Base-by-base conservation (phyloP, 2,797 vertebrate genomes). In the Heteromormyrus szaboi region DNA sequence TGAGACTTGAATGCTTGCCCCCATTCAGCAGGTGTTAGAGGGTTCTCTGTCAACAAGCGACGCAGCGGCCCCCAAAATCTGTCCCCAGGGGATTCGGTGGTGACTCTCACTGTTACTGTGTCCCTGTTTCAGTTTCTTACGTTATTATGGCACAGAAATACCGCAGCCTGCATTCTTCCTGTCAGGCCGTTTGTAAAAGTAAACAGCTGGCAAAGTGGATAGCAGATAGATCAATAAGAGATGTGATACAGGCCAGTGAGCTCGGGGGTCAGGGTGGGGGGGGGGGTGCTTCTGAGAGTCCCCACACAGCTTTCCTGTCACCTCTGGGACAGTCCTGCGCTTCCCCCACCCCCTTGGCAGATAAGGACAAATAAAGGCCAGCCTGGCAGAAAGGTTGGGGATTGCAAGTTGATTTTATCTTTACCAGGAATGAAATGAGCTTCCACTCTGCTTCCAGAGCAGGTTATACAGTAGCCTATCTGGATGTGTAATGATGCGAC, bases 321-420 rank as follows among this genome's bases (percentile, higher is more conserved):
- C 68, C 68, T 19, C 33, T 41, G 14, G 68, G 68, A 76, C 33
- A 41, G 68, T 76, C 29, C 33, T 2, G 25, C 25, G 0, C 65
- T 25, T 11, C 62, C 22, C 62, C 22, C 12, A 2, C 5, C 29
- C 76, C 37, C 19, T 46, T 48, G 41, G 37, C 37, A 81, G 76
- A 79, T 37, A 33, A 37, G 72, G 72, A 83, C 79, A 25, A 44
- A 19, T 12, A 95, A 95, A 96, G 96, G 93, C 95, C 79, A 48
- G 79, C 7, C 44, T 9, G 95, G 93, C 89, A 6, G 87, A 92
- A 95, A 96, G 96, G 96, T 96, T 95, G 95, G 91, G 92, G 85
- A 81, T 94, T 93, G 92, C 90, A 87, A 92, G 93, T 92, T 94
- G 95, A 96, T 96, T 95, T 81, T 96, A 97, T 96, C 96, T 93